Evolutionary conservation across 2,113 vertebrate genomes (phyloP).

Genomic region (Chionodraco myersi): DNA sequence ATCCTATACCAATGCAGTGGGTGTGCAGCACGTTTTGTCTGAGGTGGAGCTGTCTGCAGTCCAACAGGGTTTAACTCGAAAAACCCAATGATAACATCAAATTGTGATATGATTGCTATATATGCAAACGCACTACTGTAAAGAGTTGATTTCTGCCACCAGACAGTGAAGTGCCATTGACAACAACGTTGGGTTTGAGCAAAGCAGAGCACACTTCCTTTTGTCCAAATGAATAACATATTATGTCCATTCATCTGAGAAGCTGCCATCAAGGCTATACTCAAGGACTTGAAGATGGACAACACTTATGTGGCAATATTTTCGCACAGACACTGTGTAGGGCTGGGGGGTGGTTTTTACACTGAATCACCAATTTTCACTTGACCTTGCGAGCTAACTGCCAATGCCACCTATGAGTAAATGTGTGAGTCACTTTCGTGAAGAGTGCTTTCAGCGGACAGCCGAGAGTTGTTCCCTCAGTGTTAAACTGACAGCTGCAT

Average conservation of each 20-base stretch:
- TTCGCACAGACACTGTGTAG: background rate
- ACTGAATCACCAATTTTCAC: conserved; percentile 17
- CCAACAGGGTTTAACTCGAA: background rate
- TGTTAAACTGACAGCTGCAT: conserved; percentile 28
- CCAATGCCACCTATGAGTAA: conserved; percentile 5
- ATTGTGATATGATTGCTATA: background rate
- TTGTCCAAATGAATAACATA: background rate
- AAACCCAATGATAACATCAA: background rate
- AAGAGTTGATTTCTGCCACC: background rate
- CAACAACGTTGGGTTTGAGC: no score
- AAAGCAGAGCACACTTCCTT: no score
- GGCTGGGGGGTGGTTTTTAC: no score
- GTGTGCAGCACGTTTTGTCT: background rate
- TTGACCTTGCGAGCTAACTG: conserved; percentile 25
- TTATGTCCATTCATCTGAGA: background rate
- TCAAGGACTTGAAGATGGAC: background rate
- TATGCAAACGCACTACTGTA: background rate
- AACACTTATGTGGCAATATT: background rate
- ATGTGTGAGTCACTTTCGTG: conserved; percentile 32
- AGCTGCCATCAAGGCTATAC: background rate
- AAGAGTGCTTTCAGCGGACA: background rate
- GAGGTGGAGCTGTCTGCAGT: background rate
- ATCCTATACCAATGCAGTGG: no score
- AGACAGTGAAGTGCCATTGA: background rate
- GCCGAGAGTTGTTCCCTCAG: background rate